Evolutionary conservation across 2,113 vertebrate genomes (phyloP).

Genomic region (Lathamus discolor): DNA sequence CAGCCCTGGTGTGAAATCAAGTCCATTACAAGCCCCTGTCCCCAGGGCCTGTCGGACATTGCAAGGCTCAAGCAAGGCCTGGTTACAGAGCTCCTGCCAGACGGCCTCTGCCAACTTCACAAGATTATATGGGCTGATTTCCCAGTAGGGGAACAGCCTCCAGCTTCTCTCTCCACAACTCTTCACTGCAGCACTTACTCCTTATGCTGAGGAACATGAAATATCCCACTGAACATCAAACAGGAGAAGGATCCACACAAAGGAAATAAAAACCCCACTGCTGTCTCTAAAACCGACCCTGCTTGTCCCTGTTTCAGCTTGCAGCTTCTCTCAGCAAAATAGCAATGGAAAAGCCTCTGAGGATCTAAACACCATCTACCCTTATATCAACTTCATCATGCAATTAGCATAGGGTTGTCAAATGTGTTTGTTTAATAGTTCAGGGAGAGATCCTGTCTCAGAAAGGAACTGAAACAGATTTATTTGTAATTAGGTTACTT

Average conservation of each 20-base stretch:
- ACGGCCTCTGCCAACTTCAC: background rate
- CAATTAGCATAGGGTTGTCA: background rate
- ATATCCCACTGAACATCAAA: background rate
- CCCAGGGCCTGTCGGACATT: background rate
- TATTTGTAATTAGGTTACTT: constrained; percentile 3
- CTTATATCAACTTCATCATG: background rate
- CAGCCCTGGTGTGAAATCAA: background rate
- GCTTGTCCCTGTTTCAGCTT: background rate
- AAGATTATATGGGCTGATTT: constrained; percentile 19
- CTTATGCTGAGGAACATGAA: background rate
- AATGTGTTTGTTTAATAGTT: background rate
- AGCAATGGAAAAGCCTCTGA: background rate
- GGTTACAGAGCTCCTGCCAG: background rate
- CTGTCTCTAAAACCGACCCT: background rate
- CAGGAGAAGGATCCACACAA: background rate
- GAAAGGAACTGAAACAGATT: constrained; percentile 7
- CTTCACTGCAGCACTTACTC: background rate
- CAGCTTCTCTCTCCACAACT: background rate
- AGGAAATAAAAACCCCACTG: background rate
- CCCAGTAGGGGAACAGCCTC: constrained; percentile 39
- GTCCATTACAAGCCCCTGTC: background rate
- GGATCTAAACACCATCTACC: background rate
- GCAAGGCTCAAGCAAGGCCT: background rate
- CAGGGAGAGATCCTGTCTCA: background rate
- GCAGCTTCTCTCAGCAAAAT: background rate